A percentile compares a stretch with the other conserved stretches of the same genome.
phyloP scores from a whole-genome alignment of 2,113 vertebrate genomes.

The Mustelus asterias region DNA sequence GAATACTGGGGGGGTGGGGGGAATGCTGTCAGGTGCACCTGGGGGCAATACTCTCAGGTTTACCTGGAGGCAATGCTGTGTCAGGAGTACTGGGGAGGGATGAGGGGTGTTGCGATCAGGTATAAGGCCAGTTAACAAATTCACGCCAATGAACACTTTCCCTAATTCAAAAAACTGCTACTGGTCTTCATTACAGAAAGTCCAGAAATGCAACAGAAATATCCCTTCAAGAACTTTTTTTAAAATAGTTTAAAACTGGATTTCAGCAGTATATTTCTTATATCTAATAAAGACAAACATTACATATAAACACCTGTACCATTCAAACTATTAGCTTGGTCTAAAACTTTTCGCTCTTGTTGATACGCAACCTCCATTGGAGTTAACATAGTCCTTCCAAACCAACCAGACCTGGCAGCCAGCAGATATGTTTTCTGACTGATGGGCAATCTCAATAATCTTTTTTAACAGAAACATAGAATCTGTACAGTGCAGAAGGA shows the following conservation, averaged over 20 bases:
- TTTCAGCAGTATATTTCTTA: not conserved
- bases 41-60: too few species aligned
- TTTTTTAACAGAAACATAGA: too few species aligned
- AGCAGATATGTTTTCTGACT: not conserved
- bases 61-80: too few species aligned
- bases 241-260: not conserved
- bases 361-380: not conserved
- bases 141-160: not conserved
- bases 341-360: not conserved
- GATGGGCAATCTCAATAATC: not conserved
- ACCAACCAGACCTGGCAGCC: not conserved
- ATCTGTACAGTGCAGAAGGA: too few species aligned
- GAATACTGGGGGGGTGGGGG: too few species aligned
- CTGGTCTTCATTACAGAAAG: not conserved
- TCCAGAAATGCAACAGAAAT: not conserved
- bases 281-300: not conserved
- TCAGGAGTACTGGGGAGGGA: too few species aligned
- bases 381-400: not conserved
- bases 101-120: too few species aligned
- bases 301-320: not conserved
- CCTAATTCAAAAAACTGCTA: not conserved
- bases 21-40: too few species aligned
- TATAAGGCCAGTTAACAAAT: not conserved
- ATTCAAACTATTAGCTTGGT: not conserved
- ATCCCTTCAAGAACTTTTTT: not conserved